Base-by-base conservation (phyloP, 2,888 invertebrate genomes). In the Hecatera dysodea region DNA sequence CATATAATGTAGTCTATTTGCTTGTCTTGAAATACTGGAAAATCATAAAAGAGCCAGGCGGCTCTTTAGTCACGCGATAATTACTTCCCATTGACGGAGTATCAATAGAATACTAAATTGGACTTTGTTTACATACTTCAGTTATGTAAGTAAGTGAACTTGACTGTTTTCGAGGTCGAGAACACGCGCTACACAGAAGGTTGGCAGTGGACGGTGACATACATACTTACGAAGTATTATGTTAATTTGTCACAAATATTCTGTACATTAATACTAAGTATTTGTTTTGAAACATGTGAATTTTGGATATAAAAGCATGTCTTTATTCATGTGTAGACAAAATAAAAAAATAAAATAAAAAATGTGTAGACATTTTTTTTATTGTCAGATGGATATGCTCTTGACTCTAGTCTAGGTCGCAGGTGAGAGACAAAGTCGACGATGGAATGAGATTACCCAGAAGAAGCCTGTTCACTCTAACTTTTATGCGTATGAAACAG, bases 81-180 rank as follows among this genome's bases (percentile, higher is more conserved):
- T 79, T 59, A 76, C 61, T 65, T 62, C 55, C 62, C 66, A 83
- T 81, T 76, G 67, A 64, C 57, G 57, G 62, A 48, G 56, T 67
- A 67, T 64, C 62, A 68, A 79, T 69, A 68, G 67, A 68, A 60
- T 53, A 67, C 61, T 63, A 67, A 73, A 78, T 65, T 71, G 15
- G 52, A 17, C 39, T 33, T 70, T 82, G 72, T 78, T 78, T 74
- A 80, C 60, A 71, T n/a, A 39, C 46, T 50, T 66, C n/a, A 53
- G 50, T 80, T 80, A 74, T 48, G 36, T 75, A 83, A 72, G 68
- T 63, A 53, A 11, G 24, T 82, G 84, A 83, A 83, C 84, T 83
- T 83, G 84, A 80, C 71, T n/a, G 42, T 64, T n/a, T 64, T 60
- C 63, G 66, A 80, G 79, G 79, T 63, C 68, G 29, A 12, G 5